Percentiles rank a stretch among this genome's conserved stretches.
phyloP scores from a whole-genome alignment of 2,797 vertebrate species.

The Toxotes lorentzi region DNA sequence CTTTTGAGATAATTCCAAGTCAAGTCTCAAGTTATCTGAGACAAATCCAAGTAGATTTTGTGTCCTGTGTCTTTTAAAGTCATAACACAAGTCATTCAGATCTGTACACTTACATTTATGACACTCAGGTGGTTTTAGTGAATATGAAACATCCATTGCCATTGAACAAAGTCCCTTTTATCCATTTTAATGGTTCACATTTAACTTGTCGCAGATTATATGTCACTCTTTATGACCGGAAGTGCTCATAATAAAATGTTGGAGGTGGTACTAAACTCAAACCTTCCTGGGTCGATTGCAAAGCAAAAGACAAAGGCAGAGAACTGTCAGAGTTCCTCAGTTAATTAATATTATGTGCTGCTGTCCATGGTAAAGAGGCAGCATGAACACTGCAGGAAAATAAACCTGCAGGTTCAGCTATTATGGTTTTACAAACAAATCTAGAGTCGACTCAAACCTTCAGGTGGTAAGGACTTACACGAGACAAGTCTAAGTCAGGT shows the following conservation, averaged over 20 bases:
- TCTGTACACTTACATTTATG: no score
- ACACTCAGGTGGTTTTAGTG: not conserved
- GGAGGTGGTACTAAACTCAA: no score
- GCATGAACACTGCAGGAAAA: no score
- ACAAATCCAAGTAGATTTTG: not conserved
- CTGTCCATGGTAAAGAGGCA: no score
- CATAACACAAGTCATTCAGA: no score
- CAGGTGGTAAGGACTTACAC: no score
- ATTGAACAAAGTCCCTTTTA: no score
- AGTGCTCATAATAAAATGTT: not conserved
- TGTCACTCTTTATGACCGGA: not conserved
- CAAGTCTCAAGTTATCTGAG: no score
- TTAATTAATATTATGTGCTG: no score
- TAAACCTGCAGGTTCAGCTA: no score
- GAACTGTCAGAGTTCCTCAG: no score
- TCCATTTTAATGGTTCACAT: not conserved
- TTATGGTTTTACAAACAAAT: not conserved
- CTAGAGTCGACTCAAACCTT: no score
- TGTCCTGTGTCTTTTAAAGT: not conserved
- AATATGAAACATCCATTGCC: not conserved
- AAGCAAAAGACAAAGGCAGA: not conserved
- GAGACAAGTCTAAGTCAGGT: not conserved
- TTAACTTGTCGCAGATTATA: not conserved
- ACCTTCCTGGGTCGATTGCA: not conserved
- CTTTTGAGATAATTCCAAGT: not conserved